Conservation (phyloP, 2,113 vertebrate species). For the Chamaea fasciata region DNA sequence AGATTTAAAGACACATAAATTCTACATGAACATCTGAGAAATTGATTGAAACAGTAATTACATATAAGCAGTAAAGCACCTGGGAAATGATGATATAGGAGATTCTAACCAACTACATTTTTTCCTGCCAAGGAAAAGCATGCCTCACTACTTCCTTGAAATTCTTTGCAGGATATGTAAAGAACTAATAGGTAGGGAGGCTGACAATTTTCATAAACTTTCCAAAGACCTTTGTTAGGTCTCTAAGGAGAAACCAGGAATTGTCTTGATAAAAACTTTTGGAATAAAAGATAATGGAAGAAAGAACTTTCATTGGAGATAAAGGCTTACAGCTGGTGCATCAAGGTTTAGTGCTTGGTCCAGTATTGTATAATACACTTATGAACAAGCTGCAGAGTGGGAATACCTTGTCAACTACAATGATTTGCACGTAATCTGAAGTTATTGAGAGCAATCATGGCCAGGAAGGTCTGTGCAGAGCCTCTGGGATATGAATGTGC, state of each 20-base stretch:
- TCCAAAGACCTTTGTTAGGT: neutral
- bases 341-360: neutral
- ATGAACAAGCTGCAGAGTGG: neutral
- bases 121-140: neutral
- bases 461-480: neutral
- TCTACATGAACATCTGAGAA: conserved; percentile 1
- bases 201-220: neutral
- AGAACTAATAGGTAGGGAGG: neutral
- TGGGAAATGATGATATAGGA: neutral
- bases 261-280: neutral
- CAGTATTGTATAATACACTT: neutral
- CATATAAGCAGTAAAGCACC: neutral
- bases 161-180: neutral
- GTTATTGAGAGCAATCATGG: neutral
- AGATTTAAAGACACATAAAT: conserved; percentile 20
- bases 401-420: neutral
- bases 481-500: neutral
- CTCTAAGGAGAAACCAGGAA: neutral
- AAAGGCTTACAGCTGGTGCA: neutral
- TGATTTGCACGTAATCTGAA: neutral
- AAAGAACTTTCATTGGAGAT: neutral
- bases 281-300: neutral
- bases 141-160: neutral
- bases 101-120: neutral
- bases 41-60: conserved; percentile 39